phyloP scores from a whole-genome alignment of 92 coral and sea anemone genomes.

The Paramuricea clavata region DNA sequence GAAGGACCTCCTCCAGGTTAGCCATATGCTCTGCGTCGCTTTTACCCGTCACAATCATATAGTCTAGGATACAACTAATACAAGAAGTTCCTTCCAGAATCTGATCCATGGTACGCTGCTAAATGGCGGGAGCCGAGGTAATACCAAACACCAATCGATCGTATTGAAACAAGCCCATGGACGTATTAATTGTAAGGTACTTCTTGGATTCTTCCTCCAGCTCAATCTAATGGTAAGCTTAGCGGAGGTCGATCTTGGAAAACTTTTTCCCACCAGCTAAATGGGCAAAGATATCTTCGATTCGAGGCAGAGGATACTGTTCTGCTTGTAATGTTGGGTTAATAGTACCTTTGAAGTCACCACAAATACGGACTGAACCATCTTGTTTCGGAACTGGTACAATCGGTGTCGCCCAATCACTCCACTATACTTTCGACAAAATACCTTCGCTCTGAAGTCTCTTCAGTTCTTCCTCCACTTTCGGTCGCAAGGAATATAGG shows the following conservation, averaged over 20 bases:
- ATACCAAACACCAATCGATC: conserved; percentile 71
- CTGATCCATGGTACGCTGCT: no score
- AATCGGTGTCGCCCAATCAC: conserved; percentile 56
- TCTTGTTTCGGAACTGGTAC: not conserved
- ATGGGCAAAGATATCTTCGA: conserved; percentile 51
- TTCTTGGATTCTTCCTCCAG: conserved; percentile 67
- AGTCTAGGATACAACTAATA: no score
- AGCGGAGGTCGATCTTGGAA: conserved; percentile 47
- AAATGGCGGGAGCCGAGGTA: conserved; percentile 61
- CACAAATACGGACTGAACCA: not conserved
- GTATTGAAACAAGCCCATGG: conserved; percentile 69
- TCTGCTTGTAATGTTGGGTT: conserved; percentile 51
- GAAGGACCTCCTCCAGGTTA: no score
- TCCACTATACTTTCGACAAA: conserved; percentile 56
- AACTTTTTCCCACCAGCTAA: conserved; percentile 53
- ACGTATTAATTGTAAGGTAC: conserved; percentile 67
- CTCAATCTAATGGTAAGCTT: conserved; percentile 64
- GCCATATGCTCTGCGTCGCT: no score
- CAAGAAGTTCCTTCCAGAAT: no score
- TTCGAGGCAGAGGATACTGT: conserved; percentile 63
- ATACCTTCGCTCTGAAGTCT: conserved; percentile 51
- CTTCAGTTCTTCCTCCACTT: conserved; percentile 52
- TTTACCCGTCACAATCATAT: no score
- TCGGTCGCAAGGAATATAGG: conserved; percentile 50
- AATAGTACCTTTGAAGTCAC: not conserved